Evolutionary conservation across 2,888 invertebrate species (phyloP), one percentile per base, ranked within the genome.

Genomic region (Fragum whitleyi): DNA sequence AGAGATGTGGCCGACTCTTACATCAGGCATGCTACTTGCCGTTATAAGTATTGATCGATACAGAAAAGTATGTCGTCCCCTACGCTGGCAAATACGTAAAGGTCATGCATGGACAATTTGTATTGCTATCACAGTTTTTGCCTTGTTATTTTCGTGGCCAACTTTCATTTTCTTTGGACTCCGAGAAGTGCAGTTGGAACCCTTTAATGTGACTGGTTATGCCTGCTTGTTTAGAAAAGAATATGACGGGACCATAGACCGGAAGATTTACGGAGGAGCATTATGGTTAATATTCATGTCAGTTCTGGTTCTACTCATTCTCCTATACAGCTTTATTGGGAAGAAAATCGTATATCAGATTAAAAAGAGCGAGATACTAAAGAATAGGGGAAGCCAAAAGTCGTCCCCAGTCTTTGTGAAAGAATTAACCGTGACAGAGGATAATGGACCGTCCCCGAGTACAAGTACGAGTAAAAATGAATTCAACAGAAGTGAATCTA

Each of bases 11-110:
- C 81, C 79, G 6, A 71, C 79, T 14, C 5, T 79, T 7, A 67
- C 77, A 32, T 85, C 85, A 14, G 85, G 81, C 14, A 39, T 51
- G 16, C 32, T 73, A 2, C 70, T 85, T 7, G 68, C 71, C 19
- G 65, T 81, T 2, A 85, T 85, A 19, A 79, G 81, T 47, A 47
- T 81, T 19, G 85, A 85, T 51, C 29, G 85, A 21, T 81, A 67
- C 47, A 57, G 74, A 23, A 79, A 79, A 55, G 85, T 85, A 7
- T 85, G 85, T 32, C 65, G 76, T 26, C 77, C 81, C 2, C 42
- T 79, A 1, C 47, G 53, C 14, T 67, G 74, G 71, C 85, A 85
- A 67, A 74, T 85, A n/a, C 61, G 77, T 21, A 53, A 77, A 11
- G 67, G 23, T 28, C 74, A 55, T 16, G 85, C 79, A 2, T 23